phyloP scores from a whole-genome alignment of 2,797 vertebrate genomes.

The Diceros bicornis region DNA sequence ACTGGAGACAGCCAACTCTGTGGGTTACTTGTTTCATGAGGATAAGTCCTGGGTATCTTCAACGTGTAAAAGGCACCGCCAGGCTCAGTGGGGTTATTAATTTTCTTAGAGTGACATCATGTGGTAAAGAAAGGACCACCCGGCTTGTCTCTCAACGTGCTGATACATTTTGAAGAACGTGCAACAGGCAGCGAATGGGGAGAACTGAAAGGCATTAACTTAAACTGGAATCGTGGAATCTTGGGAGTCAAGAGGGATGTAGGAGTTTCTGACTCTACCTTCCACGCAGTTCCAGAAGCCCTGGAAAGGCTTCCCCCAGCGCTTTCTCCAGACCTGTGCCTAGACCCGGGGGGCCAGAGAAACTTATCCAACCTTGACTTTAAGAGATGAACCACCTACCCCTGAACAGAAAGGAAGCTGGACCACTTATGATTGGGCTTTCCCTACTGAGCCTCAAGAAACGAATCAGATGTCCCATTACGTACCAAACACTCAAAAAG shows the following conservation, averaged over 20 bases:
- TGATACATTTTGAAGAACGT: neutral
- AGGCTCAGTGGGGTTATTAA: neutral
- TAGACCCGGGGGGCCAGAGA: no score
- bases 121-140: constrained; percentile 22
- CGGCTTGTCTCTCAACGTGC: neutral
- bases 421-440: no score
- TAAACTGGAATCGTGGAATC: neutral
- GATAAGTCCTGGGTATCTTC: neutral
- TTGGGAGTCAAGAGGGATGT: neutral
- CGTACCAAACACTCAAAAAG: neutral
- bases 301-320: neutral
- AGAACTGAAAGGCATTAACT: neutral
- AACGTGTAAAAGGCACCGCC: neutral
- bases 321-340: neutral
- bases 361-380: neutral
- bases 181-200: no score
- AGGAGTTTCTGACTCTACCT: neutral
- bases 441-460: neutral
- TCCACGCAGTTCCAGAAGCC: neutral
- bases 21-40: neutral
- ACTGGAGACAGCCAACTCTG: neutral
- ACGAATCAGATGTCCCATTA: neutral
- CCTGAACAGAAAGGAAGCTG: neutral
- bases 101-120: constrained; percentile 42
- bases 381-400: neutral